These are phyloP conservation scores for Alexandromys fortis DNA, from an alignment of 2,113 vertebrate species.

Conservation along the genomic window DNA sequence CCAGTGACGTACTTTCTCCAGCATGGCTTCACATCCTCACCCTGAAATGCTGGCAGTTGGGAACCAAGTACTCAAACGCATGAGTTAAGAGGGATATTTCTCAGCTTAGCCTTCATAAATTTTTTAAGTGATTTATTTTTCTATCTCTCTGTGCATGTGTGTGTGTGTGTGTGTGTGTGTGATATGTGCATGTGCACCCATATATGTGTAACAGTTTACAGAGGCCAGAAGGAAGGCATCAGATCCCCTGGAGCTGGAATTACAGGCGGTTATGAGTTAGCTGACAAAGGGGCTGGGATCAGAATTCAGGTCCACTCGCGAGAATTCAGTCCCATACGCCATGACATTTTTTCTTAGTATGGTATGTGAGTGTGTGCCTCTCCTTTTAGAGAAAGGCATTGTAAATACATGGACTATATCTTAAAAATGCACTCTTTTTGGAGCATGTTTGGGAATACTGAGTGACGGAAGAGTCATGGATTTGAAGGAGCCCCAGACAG, in stretches of 20 bases:
- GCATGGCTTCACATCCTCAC: too few relatives aligned
- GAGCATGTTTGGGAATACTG: not conserved
- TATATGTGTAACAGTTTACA: not conserved
- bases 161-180: not conserved
- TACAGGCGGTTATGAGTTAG: not conserved
- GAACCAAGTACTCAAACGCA: not conserved
- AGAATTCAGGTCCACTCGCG: not conserved
- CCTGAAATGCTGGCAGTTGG: not conserved
- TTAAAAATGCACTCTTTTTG: not conserved
- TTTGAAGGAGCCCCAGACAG: not conserved
- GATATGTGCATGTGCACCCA: rapidly evolving
- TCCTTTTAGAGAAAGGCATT: constrained; percentile 12
- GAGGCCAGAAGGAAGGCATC: not conserved
- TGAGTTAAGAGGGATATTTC: not conserved
- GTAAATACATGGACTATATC: not conserved
- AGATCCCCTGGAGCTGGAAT: not conserved
- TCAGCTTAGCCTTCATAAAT: not conserved
- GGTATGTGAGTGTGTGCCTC: not conserved
- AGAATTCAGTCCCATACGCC: not conserved
- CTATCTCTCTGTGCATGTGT: not conserved
- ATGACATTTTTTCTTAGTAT: not conserved
- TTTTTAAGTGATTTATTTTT: not conserved
- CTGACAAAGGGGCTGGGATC: not conserved
- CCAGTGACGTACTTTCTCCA: not conserved
- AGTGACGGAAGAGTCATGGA: not conserved